A percentile compares a stretch with the other conserved stretches of the same genome.
phyloP scores from a whole-genome alignment of 2,113 vertebrate genomes.

The Ciconia boyciana region DNA sequence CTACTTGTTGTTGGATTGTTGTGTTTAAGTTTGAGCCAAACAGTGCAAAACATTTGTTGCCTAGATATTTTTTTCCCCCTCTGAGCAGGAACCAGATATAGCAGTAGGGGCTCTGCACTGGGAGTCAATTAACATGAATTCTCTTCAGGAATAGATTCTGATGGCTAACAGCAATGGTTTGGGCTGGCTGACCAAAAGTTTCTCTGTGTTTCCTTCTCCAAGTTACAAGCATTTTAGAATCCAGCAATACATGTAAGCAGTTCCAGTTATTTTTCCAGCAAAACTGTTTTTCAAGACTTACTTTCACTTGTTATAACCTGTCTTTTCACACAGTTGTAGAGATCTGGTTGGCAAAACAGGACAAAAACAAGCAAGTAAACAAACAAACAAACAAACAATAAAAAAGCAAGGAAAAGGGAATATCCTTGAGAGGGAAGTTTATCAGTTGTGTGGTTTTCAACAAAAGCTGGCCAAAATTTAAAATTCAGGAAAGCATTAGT shows the following conservation, averaged over 20 bases:
- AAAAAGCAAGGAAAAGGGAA: neutral
- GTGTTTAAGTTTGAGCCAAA: slow-evolving; percentile 6
- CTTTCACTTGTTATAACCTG: neutral
- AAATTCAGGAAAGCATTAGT: neutral
- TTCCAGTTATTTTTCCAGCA: neutral
- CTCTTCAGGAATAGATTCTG: neutral
- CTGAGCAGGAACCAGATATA: neutral
- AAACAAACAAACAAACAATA: neutral
- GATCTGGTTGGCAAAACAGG: neutral
- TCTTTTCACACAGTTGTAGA: neutral
- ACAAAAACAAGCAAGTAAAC: neutral
- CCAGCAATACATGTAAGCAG: neutral
- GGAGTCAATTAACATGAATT: neutral
- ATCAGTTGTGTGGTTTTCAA: neutral
- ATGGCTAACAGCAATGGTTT: neutral
- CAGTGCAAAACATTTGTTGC: slow-evolving; percentile 5
- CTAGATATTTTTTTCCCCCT: neutral
- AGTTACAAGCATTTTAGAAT: neutral
- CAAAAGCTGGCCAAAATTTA: neutral
- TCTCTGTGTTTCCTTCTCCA: neutral
- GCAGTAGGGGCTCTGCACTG: neutral
- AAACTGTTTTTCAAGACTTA: neutral
- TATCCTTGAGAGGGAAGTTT: neutral
- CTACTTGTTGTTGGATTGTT: neutral
- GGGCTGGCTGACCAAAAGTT: neutral